Conservation (phyloP, 2,888 invertebrate species). For the Ligdia adustata region DNA sequence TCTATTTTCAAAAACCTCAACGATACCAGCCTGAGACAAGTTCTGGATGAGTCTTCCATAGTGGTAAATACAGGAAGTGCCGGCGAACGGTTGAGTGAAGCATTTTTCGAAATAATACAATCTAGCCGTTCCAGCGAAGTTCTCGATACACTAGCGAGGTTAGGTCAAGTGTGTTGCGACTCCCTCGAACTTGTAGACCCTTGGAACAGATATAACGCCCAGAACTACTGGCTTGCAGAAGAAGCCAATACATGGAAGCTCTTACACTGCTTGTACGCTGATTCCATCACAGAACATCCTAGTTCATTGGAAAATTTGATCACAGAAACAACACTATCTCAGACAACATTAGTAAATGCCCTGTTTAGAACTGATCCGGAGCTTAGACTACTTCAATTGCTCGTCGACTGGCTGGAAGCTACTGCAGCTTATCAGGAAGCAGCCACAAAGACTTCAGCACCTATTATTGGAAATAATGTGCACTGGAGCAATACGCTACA, state of each 20-base stretch:
- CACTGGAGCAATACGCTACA: slow-evolving; percentile 97
- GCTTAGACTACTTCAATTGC: slow-evolving; percentile 89
- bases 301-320: slow-evolving; percentile 77
- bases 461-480: slow-evolving; percentile 84
- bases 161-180: slow-evolving; percentile 86
- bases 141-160: slow-evolving; percentile 85
- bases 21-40: slow-evolving; percentile 74
- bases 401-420: slow-evolving; percentile 96
- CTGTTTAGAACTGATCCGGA: slow-evolving; percentile 80
- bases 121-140: slow-evolving; percentile 76
- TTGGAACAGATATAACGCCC: slow-evolving; percentile 75
- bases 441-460: slow-evolving; percentile 70
- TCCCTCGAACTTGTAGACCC: slow-evolving; percentile 81
- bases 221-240: slow-evolving; percentile 87
- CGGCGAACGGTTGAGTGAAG: slow-evolving; percentile 68
- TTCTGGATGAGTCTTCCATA: slow-evolving; percentile 72
- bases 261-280: slow-evolving; percentile 91
- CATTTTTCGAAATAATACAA: slow-evolving; percentile 78
- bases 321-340: slow-evolving; percentile 67
- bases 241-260: slow-evolving; percentile 96
- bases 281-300: slow-evolving; percentile 87
- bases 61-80: slow-evolving; percentile 56
- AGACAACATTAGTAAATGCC: slow-evolving; percentile 65
- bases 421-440: slow-evolving; percentile 92
- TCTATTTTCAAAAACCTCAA: slow-evolving; percentile 74